These are phyloP conservation scores for Nerophis lumbriciformis DNA, from an alignment of 2,113 vertebrate genomes.

Conservation along the genomic window DNA sequence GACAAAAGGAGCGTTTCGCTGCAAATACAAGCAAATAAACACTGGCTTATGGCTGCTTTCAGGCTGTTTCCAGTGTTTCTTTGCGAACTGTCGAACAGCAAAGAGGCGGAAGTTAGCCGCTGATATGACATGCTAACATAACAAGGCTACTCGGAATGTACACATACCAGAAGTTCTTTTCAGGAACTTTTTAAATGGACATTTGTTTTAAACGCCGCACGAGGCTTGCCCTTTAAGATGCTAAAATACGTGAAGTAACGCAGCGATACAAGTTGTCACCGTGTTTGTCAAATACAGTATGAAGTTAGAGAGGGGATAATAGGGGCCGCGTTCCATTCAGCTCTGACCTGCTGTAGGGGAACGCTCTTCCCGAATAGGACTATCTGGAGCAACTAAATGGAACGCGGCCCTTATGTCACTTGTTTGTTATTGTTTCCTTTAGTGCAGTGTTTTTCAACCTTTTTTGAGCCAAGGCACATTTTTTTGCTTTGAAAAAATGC, in stretches of 20 bases:
- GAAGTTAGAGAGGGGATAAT: background rate
- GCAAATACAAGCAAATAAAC: background rate
- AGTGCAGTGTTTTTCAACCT: no score
- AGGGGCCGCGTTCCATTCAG: background rate
- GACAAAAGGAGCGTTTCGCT: background rate
- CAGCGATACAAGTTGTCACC: background rate
- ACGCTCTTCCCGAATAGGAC: background rate
- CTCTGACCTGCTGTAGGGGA: background rate
- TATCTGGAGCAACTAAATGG: background rate
- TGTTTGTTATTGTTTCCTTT: no score
- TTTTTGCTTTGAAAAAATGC: no score
- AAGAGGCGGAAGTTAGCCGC: background rate
- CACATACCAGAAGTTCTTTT: background rate
- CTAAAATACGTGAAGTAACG: background rate
- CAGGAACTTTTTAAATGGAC: background rate
- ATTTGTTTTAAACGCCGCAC: background rate
- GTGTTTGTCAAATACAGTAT: background rate
- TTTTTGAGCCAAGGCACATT: no score
- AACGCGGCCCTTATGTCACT: background rate
- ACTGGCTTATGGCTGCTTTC: background rate
- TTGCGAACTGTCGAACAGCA: background rate
- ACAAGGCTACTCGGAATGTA: background rate
- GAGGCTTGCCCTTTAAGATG: background rate
- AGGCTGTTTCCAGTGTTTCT: background rate
- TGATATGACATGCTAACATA: conserved; percentile 1